Evolutionary conservation across 2,797 vertebrate species (phyloP).

Genomic region (Sylvilagus floridanus): DNA sequence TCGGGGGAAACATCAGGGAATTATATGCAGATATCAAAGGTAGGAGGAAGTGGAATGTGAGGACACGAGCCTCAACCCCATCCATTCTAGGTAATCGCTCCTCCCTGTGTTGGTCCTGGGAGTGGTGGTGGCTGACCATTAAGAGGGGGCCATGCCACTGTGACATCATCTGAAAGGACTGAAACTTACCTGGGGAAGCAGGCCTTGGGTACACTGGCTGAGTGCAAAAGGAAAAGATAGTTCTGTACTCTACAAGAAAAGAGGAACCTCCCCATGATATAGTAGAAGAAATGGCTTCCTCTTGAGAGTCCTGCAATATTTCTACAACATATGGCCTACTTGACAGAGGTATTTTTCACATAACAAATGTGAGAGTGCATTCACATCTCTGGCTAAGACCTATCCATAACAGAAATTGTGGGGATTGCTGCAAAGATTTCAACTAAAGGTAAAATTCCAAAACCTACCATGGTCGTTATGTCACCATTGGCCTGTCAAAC

Average conservation of each 20-base stretch:
- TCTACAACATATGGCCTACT: neutral
- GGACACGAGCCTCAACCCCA: no score
- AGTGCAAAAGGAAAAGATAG: neutral
- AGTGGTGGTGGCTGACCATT: neutral
- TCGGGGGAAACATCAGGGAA: neutral
- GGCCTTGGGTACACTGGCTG: neutral
- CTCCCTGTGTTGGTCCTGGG: neutral
- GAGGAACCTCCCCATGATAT: constrained; percentile 16
- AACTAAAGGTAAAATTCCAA: constrained; percentile 59
- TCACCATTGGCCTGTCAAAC: constrained; percentile 33
- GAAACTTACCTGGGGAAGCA: neutral
- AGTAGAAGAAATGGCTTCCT: constrained; percentile 5
- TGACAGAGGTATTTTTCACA: constrained; percentile 65
- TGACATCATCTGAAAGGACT: neutral
- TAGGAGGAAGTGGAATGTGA: neutral
- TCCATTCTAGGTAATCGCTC: neutral
- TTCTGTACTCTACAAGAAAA: neutral
- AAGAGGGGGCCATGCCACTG: neutral
- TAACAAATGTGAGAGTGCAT: constrained; percentile 52
- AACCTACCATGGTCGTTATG: constrained; percentile 59
- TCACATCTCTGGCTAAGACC: constrained; percentile 49
- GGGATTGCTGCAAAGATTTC: constrained; percentile 36
- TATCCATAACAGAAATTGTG: constrained; percentile 50
- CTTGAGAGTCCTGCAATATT: constrained; percentile 1
- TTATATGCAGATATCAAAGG: neutral